Base-by-base conservation (phyloP, 2,888 invertebrate genomes). In the Ochropacha duplaris region DNA sequence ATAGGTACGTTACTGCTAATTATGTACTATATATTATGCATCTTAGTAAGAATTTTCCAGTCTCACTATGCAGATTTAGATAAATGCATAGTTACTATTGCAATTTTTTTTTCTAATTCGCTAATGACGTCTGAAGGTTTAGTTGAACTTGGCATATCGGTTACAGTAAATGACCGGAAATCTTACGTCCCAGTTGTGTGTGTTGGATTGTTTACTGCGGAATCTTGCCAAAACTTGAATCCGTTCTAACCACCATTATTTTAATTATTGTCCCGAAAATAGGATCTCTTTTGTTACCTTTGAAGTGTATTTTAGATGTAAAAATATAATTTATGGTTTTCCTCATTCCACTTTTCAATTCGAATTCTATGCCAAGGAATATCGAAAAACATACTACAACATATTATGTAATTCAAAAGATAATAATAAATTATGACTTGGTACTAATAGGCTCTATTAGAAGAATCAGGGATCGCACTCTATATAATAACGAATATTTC, bases 221-320 rank as follows among this genome's bases (percentile, higher is more conserved):
- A 31, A 59, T 61, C 64, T 52, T 81, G 81, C 81, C 81, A 81
- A 80, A 73, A 70, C 56, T 61, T 68, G 56, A 65, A 69, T 68
- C 66, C 58, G 34, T 61, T 66, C 61, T 66, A 62, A 56, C 36
- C 56, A 55, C 57, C 61, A 63, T 69, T 64, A 61, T 36, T n/a
- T n/a, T n/a, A n/a, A n/a, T n/a, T 2, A 19, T 19, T 64, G 36
- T 22, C 19, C 22, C 52, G 54, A 57, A 54, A 49, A 55, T 55
- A 34, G 34, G 26, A 49, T 44, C 19, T 39, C 8, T 54, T 39
- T 52, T 31, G 50, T 28, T 52, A 51, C 31, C 31, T 22, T 52
- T 31, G 31, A 14, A 39, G 3, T 39, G 8, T 19, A 5, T 44
- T 44, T 44, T 44, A 44, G n/a, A n/a, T 8, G 16, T 2, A 44